phyloP scores from a whole-genome alignment of 2,888 invertebrate species.

The Archaeoteleia sp. region DNA sequence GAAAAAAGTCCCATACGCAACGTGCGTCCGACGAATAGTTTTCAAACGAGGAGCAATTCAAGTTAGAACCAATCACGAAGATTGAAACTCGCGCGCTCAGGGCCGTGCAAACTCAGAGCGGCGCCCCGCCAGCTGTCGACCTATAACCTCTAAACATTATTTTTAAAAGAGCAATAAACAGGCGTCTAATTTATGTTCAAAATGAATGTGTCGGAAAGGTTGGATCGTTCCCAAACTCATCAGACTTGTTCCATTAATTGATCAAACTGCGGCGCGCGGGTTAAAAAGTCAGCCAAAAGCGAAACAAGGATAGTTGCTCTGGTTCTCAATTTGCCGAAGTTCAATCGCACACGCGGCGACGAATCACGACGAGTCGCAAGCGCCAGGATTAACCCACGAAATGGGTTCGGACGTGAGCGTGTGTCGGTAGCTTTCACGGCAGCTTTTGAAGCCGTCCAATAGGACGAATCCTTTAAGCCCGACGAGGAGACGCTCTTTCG shows the following conservation, averaged over 20 bases:
- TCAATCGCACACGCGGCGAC: slow-evolving; percentile 1
- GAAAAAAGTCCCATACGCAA: no score
- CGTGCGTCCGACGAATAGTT: no score
- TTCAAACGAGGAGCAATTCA: no score
- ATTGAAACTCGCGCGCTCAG: no score
- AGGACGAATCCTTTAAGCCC: slow-evolving; percentile 23
- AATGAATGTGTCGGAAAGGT: slow-evolving; percentile 2
- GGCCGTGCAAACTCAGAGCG: no score
- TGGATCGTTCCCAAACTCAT: slow-evolving; percentile 24
- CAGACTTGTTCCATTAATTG: slow-evolving; percentile 24
- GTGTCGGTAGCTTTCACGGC: slow-evolving; percentile 36
- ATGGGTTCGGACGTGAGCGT: slow-evolving; percentile 25
- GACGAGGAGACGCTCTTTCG: slow-evolving; percentile 14
- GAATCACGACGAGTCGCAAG: slow-evolving; percentile 2
- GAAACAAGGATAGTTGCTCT: neutral
- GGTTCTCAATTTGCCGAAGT: slow-evolving; percentile 2
- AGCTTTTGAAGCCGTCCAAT: slow-evolving; percentile 24
- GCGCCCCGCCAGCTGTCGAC: no score
- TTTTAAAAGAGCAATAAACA: no score
- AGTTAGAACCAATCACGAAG: no score
- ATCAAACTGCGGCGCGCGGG: slow-evolving; percentile 18
- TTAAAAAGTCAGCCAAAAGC: no score
- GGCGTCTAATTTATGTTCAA: slow-evolving; percentile 4
- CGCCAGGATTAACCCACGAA: slow-evolving; percentile 24
- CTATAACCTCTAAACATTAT: no score